These are phyloP conservation scores for Ctenicera cuprea DNA, from an alignment of 2,888 invertebrate species.

Conservation along the genomic window DNA sequence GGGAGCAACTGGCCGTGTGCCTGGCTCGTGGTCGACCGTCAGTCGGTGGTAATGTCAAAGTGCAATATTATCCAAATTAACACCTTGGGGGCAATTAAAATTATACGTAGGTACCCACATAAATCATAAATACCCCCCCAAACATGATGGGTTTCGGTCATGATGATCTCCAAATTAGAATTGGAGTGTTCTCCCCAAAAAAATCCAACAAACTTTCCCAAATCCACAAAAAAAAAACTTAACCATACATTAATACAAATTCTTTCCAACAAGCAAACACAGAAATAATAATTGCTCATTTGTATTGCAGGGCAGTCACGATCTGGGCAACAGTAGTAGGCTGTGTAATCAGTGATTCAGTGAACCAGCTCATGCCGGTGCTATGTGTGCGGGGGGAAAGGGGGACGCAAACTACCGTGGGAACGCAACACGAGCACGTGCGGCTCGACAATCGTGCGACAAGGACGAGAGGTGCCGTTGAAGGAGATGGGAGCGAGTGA, in stretches of 20 bases:
- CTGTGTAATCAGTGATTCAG: slow-evolving; percentile 54
- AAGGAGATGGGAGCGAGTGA: slow-evolving; percentile 21
- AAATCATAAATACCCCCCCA: no score
- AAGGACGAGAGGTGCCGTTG: slow-evolving; percentile 34
- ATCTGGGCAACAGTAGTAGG: slow-evolving; percentile 51
- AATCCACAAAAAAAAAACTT: not conserved
- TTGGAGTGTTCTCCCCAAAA: not conserved
- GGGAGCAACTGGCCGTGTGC: slow-evolving; percentile 41
- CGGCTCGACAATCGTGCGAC: slow-evolving; percentile 63
- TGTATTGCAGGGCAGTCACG: slow-evolving; percentile 48
- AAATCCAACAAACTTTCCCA: not conserved
- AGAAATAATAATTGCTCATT: slow-evolving; percentile 45
- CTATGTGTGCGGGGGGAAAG: slow-evolving; percentile 71
- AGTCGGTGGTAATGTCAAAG: slow-evolving; percentile 17
- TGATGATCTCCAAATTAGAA: not conserved
- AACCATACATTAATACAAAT: slow-evolving; percentile 21
- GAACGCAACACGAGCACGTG: slow-evolving; percentile 73
- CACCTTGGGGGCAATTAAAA: not conserved
- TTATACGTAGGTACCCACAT: not conserved
- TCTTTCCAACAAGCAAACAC: slow-evolving; percentile 16
- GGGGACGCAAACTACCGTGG: slow-evolving; percentile 68
- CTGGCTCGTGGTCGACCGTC: slow-evolving; percentile 40
- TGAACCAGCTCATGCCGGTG: slow-evolving; percentile 53
- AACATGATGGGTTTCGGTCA: no score
- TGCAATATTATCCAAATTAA: not conserved